phyloP scores from a whole-genome alignment of 2,113 vertebrate genomes.

The Thalassarche chlororhynchos region DNA sequence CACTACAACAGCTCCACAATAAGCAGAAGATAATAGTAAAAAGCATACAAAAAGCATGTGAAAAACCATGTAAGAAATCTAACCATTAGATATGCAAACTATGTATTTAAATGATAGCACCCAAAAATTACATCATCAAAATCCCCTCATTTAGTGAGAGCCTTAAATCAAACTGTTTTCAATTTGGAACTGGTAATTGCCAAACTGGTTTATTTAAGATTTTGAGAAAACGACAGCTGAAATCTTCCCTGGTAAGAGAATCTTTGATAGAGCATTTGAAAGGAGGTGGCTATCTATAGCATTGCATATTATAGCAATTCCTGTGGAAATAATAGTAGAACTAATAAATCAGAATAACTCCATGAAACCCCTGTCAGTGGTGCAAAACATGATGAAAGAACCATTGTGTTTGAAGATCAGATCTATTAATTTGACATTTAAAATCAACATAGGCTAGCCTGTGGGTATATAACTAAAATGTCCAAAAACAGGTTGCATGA shows the following conservation, averaged over 20 bases:
- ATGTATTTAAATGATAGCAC: not conserved
- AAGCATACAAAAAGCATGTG: fast-evolving
- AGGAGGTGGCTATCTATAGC: not conserved
- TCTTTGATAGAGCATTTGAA: not conserved
- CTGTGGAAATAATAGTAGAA: not conserved
- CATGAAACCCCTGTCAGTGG: fast-evolving
- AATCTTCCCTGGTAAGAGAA: not conserved
- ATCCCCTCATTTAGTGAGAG: not conserved
- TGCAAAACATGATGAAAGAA: not conserved
- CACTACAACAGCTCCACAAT: not conserved
- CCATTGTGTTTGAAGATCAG: not conserved
- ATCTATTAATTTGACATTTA: not conserved
- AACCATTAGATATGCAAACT: not conserved
- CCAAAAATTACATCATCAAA: not conserved
- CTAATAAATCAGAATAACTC: not conserved
- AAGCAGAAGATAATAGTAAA: not conserved
- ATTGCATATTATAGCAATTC: not conserved
- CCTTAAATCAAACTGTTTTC: not conserved
- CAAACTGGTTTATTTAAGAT: not conserved
- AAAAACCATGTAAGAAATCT: not conserved
- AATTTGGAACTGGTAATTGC: not conserved
- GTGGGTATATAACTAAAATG: not conserved
- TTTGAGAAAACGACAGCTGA: not conserved
- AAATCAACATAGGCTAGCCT: not conserved
- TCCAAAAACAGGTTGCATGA: not conserved